Evolutionary conservation across 2,888 invertebrate genomes (phyloP).

Genomic region (Lepas anatifera): DNA sequence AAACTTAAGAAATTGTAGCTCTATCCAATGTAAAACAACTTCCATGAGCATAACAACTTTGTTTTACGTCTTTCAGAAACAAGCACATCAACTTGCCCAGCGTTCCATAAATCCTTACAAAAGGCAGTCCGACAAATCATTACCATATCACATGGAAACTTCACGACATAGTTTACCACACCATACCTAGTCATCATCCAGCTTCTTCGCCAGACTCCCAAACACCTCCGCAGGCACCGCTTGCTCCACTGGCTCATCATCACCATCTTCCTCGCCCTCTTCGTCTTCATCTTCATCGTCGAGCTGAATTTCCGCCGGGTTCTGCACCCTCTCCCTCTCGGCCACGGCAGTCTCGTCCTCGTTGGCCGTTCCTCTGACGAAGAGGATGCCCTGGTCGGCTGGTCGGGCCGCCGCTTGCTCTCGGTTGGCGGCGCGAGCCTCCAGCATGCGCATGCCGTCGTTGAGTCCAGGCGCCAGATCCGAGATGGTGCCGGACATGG

Average conservation of each 20-base stretch:
- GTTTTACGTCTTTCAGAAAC: no score
- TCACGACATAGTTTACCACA: no score
- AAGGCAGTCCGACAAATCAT: no score
- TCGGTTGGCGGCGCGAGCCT: conserved; percentile 40
- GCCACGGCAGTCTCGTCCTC: conserved; percentile 48
- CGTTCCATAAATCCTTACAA: no score
- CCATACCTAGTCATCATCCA: conserved; percentile 29
- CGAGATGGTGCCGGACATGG: conserved; percentile 52
- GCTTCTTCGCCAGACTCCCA: conserved; percentile 53
- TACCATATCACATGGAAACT: no score
- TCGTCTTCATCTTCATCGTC: conserved; percentile 54
- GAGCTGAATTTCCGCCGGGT: conserved; percentile 80
- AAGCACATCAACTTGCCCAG: no score
- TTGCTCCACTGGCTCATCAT: conserved; percentile 57
- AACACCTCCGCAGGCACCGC: conserved; percentile 81
- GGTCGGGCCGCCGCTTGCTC: conserved; percentile 24
- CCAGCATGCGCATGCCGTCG: conserved; percentile 79
- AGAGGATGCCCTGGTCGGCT: conserved; percentile 33
- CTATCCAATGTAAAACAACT: no score
- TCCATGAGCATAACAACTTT: no score
- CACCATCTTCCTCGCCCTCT: conserved; percentile 40
- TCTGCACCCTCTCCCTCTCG: conserved; percentile 49
- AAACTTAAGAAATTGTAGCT: no score
- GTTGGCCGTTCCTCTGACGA: conserved; percentile 60
- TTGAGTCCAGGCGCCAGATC: conserved; percentile 61